Conservation (phyloP, 2,113 vertebrate genomes). For the Boleophthalmus pectinirostris region DNA sequence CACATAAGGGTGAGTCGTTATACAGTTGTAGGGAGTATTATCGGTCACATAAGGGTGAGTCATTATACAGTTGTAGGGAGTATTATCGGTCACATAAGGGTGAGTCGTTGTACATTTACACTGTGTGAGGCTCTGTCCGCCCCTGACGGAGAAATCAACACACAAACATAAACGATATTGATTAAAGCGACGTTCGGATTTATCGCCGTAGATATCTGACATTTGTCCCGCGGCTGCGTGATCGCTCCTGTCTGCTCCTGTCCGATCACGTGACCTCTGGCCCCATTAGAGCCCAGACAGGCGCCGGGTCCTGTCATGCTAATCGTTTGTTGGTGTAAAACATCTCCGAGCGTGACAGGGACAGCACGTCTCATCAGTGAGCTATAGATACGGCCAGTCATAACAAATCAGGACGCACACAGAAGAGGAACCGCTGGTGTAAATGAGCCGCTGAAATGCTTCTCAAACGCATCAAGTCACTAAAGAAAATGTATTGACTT, state of each 20-base stretch:
- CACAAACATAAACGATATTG: too few species aligned
- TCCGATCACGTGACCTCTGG: neutral
- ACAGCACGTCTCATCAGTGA: neutral
- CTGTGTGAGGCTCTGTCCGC: too few species aligned
- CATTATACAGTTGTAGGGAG: too few species aligned
- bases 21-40: too few species aligned
- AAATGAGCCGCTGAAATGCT: neutral
- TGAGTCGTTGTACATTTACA: too few species aligned
- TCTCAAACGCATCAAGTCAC: too few species aligned
- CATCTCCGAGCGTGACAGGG: neutral
- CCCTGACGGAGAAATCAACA: too few species aligned
- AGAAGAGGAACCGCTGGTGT: neutral
- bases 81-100: too few species aligned
- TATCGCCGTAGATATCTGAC: neutral
- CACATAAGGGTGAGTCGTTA: too few species aligned
- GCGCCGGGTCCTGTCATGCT: neutral
- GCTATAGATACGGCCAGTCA: neutral
- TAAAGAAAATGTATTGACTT: too few species aligned
- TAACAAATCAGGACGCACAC: neutral
- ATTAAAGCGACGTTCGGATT: neutral
- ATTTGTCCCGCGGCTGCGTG: neutral
- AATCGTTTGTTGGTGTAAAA: slow-evolving; percentile 1
- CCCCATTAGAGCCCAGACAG: neutral
- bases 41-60: too few species aligned
- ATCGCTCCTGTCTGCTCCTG: neutral